Evolutionary conservation across 2,113 vertebrate species (phyloP).

Genomic region (rabbit (Oryctolagus cuniculus)): mOryCun1.1 NC_091440.1:84759001-84759500

Average conservation of each 20-base stretch:
- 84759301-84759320: conserved; percentile 49
- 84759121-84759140: conserved; percentile 25
- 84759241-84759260: conserved; percentile 20
- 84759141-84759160: conserved; percentile 48
- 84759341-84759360: conserved; percentile 61
- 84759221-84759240: conserved; percentile 33
- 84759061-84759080: conserved; percentile 46
- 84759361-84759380: conserved; percentile 70
- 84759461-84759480: conserved; percentile 11
- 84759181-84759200: conserved; percentile 41
- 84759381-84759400: conserved; percentile 42
- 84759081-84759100: conserved; percentile 39
- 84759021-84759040: conserved; percentile 45
- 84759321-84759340: conserved; percentile 75
- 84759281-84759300: conserved; percentile 37
- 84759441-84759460: background rate
- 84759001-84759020: conserved; percentile 5
- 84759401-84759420: conserved; percentile 43
- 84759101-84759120: conserved; percentile 51
- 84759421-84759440: conserved; percentile 7
- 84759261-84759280: conserved; percentile 41
- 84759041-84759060: background rate
- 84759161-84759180: background rate
- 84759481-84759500: conserved; percentile 48
- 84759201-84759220: conserved; percentile 34